These are phyloP conservation scores for Piprites chloris DNA, from an alignment of 2,113 vertebrate species.

Conservation along the genomic window DNA sequence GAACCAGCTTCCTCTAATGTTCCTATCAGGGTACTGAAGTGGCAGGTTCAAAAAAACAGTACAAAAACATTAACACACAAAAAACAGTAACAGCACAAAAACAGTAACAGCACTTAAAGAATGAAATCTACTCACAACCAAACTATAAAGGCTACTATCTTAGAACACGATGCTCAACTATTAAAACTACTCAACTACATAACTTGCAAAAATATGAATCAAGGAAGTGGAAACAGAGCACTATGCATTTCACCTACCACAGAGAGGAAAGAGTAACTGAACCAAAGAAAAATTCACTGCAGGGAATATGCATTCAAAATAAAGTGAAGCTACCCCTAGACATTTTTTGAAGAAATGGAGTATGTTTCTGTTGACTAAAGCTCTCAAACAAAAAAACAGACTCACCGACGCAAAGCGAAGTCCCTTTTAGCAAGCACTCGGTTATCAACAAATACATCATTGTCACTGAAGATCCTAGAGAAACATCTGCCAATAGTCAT, in stretches of 20 bases:
- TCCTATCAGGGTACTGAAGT: neutral
- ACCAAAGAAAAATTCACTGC: neutral
- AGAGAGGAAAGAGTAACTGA: neutral
- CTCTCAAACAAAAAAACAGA: neutral
- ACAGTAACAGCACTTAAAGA: neutral
- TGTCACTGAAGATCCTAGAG: conserved; percentile 30
- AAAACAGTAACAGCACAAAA: neutral
- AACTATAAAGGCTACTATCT: neutral
- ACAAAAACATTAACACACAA: neutral
- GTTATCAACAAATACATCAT: conserved; percentile 54
- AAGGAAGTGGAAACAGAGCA: neutral
- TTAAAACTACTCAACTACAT: neutral
- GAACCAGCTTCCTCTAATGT: neutral
- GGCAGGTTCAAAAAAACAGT: neutral
- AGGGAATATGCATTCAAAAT: neutral
- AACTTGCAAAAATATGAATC: neutral
- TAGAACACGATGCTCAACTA: neutral
- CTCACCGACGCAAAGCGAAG: neutral
- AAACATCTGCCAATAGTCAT: conserved; percentile 33
- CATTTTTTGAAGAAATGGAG: neutral
- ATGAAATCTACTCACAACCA: neutral
- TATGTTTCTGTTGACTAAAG: conserved; percentile 1
- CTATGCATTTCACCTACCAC: neutral
- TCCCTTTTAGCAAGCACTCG: conserved; percentile 19
- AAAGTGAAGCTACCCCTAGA: neutral